A percentile compares a stretch with the other conserved stretches of the same genome.
Conservation (phyloP, 2,888 invertebrate genomes). For the Tetramorium bicarinatum region DNA sequence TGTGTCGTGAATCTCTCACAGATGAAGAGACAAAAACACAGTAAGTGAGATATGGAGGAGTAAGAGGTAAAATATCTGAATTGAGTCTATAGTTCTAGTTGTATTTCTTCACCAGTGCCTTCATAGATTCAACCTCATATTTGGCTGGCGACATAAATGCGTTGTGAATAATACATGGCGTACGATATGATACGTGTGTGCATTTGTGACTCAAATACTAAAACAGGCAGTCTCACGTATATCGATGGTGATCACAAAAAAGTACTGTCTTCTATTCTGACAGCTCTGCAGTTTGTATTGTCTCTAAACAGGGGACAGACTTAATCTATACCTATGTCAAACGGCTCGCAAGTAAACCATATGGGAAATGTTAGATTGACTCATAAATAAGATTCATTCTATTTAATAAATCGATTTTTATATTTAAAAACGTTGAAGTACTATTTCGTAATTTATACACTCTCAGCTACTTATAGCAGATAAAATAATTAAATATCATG, state of each 20-base stretch:
- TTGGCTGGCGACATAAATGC: constrained; percentile 71
- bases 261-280: constrained; percentile 10
- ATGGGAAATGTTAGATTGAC: background rate
- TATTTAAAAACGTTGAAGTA: background rate
- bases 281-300: constrained; percentile 19
- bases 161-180: constrained; percentile 77
- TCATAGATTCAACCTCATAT: constrained; percentile 45
- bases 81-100: constrained; percentile 15
- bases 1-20: background rate
- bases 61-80: constrained; percentile 3
- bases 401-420: background rate
- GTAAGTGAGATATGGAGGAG: background rate
- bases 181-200: constrained; percentile 68
- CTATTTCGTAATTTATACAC: background rate
- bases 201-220: constrained; percentile 70
- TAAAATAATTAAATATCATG: too few species aligned
- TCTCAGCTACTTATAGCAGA: background rate
- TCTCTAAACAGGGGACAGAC: constrained; percentile 14
- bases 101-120: constrained; percentile 4
- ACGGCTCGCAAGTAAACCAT: background rate
- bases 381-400: background rate
- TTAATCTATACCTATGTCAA: background rate
- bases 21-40: background rate
- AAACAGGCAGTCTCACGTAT: constrained; percentile 55
- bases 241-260: constrained; percentile 48